Evolutionary conservation across 2,888 invertebrate species (phyloP).

Genomic region (Sinohyriopsis cumingii): DNA sequence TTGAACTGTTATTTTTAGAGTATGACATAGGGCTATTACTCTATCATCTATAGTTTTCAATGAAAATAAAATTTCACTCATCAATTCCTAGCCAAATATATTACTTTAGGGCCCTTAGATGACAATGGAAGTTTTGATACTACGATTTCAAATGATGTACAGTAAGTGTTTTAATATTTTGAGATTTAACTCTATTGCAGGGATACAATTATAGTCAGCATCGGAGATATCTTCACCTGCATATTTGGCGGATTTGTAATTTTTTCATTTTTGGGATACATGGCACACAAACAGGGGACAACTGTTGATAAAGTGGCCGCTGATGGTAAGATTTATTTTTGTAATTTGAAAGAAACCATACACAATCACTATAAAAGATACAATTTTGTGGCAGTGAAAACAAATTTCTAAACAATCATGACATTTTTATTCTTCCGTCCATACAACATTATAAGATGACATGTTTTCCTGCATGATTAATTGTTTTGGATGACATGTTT

Average conservation of each 20-base stretch:
- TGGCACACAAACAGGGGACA: constrained; percentile 65
- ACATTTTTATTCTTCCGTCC: background rate
- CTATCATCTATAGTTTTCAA: background rate
- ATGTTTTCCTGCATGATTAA: constrained; percentile 1
- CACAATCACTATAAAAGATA: background rate
- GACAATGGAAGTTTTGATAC: background rate
- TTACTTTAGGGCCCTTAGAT: background rate
- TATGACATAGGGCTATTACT: background rate
- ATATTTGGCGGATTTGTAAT: constrained; percentile 71
- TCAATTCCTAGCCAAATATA: background rate
- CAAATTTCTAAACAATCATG: too few relatives aligned
- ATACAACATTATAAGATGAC: background rate
- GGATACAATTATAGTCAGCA: constrained; percentile 67
- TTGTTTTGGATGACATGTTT: too few relatives aligned
- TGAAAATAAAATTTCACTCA: background rate
- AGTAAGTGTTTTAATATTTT: too few relatives aligned
- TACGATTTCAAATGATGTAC: too few relatives aligned
- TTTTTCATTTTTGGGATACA: constrained; percentile 69
- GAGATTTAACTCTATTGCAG: constrained; percentile 35
- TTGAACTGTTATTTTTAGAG: too few relatives aligned
- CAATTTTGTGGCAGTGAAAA: background rate
- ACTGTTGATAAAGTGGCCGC: constrained; percentile 64
- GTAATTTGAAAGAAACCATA: background rate
- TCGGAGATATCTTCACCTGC: constrained; percentile 68
- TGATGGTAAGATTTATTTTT: constrained; percentile 51